Percentiles rank a stretch among this genome's conserved stretches.
phyloP scores from a whole-genome alignment of 2,888 invertebrate species.

The Zygothrica quintamaculata region DNA sequence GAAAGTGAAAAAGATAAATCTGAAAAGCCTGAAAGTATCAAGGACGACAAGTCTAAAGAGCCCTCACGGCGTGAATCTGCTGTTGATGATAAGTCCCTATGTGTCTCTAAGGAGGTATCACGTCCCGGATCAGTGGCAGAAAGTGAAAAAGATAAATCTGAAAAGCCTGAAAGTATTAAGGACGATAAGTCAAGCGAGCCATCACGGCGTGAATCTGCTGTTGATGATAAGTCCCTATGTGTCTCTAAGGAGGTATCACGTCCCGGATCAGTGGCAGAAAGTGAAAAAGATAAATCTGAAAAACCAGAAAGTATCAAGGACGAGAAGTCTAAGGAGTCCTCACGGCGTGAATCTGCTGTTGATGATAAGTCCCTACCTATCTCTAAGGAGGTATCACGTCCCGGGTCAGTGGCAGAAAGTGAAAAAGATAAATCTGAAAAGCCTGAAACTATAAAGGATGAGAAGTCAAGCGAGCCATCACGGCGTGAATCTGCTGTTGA shows the following conservation, averaged over 20 bases:
- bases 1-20: slow-evolving; percentile 15
- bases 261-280: slow-evolving; percentile 43
- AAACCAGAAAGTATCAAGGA: slow-evolving; percentile 1
- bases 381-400: slow-evolving; percentile 37
- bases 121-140: slow-evolving; percentile 31
- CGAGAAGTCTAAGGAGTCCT: slow-evolving; percentile 24
- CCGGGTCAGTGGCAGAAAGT: slow-evolving; percentile 38
- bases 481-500: slow-evolving; percentile 29
- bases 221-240: no score
- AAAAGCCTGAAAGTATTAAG: slow-evolving; percentile 16
- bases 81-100: slow-evolving; percentile 28
- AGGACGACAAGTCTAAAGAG: slow-evolving; percentile 35
- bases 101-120: slow-evolving; percentile 21
- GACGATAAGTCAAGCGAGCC: slow-evolving; percentile 1
- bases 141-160: slow-evolving; percentile 7
- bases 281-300: slow-evolving; percentile 11
- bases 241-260: slow-evolving; percentile 40
- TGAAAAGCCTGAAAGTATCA: slow-evolving; percentile 4
- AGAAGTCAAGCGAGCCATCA: slow-evolving; percentile 24
- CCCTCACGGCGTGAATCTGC: slow-evolving; percentile 42
- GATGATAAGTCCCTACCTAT: slow-evolving; percentile 12
- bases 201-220: slow-evolving; percentile 6
- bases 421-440: slow-evolving; percentile 11
- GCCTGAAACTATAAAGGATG: slow-evolving; percentile 17
- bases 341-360: slow-evolving; percentile 39